Conservation (phyloP, 2,797 vertebrate genomes). For the Balearica regulorum region DNA sequence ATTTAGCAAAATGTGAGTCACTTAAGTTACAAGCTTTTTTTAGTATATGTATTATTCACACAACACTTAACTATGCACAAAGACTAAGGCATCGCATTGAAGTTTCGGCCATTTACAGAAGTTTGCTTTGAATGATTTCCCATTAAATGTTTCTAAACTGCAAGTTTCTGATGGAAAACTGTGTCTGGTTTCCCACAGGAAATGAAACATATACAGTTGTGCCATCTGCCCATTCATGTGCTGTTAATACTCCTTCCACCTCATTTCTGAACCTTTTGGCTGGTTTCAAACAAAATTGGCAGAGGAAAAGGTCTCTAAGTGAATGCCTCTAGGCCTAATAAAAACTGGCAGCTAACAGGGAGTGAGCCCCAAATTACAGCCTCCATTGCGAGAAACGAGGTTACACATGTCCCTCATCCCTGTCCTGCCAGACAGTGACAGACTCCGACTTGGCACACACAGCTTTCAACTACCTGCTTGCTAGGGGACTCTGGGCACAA, state of each 20-base stretch:
- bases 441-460: background rate
- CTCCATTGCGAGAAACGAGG: background rate
- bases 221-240: constrained; percentile 20
- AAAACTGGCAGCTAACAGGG: background rate
- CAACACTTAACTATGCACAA: background rate
- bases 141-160: constrained; percentile 9
- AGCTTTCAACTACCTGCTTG: background rate
- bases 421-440: background rate
- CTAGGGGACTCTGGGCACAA: background rate
- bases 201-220: background rate
- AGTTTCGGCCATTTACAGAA: background rate
- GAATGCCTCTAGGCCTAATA: background rate
- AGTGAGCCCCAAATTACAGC: background rate
- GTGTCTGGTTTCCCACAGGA: constrained; percentile 10
- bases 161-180: background rate
- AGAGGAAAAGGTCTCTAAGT: background rate
- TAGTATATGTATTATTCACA: background rate
- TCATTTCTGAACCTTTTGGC: background rate
- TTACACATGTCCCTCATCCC: background rate
- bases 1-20: background rate
- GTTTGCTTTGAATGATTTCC: background rate
- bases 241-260: background rate
- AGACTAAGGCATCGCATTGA: background rate
- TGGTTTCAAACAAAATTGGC: background rate
- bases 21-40: background rate